Percentiles rank a stretch among this genome's conserved stretches.
Conservation (phyloP, 1,140 invertebrate genomes). For the Himalopsyche phryganea region DNA sequence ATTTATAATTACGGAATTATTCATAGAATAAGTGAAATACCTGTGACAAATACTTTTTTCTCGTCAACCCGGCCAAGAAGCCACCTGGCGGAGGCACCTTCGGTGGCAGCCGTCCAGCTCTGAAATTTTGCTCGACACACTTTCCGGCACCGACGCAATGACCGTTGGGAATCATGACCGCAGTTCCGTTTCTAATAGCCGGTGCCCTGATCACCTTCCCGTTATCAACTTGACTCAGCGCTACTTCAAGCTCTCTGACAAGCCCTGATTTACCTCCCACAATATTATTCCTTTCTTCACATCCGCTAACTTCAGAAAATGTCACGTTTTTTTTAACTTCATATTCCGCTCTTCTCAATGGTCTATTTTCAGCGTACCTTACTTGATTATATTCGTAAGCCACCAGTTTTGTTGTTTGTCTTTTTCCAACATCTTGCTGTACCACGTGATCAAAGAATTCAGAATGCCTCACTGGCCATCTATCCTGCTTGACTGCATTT, state of each 20-base stretch:
- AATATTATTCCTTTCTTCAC: constrained; percentile 44
- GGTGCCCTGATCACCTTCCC: constrained; percentile 35
- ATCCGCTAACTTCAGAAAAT: constrained; percentile 52
- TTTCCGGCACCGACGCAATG: constrained; percentile 16
- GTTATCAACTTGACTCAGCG: constrained; percentile 50
- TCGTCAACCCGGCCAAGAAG: constrained; percentile 33
- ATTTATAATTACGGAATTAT: too few species aligned
- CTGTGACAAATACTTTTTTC: constrained; percentile 49
- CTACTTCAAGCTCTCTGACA: constrained; percentile 49
- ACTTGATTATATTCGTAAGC: too few species aligned
- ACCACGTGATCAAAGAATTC: too few species aligned
- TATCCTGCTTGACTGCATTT: too few species aligned
- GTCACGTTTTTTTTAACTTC: constrained; percentile 48
- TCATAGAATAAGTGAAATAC: too few species aligned
- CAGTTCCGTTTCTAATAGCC: constrained; percentile 6
- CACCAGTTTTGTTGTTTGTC: constrained; percentile 28
- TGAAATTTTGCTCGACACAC: not conserved
- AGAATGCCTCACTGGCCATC: too few species aligned
- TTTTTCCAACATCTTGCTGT: constrained; percentile 3
- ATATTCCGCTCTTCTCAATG: constrained; percentile 4
- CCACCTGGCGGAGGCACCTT: constrained; percentile 17
- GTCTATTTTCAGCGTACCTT: too few species aligned
- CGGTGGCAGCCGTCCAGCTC: constrained; percentile 15
- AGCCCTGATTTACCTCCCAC: constrained; percentile 45
- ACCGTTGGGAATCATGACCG: constrained; percentile 16